phyloP scores from a whole-genome alignment of 2,113 vertebrate species.

The Sinosuthora webbiana region DNA sequence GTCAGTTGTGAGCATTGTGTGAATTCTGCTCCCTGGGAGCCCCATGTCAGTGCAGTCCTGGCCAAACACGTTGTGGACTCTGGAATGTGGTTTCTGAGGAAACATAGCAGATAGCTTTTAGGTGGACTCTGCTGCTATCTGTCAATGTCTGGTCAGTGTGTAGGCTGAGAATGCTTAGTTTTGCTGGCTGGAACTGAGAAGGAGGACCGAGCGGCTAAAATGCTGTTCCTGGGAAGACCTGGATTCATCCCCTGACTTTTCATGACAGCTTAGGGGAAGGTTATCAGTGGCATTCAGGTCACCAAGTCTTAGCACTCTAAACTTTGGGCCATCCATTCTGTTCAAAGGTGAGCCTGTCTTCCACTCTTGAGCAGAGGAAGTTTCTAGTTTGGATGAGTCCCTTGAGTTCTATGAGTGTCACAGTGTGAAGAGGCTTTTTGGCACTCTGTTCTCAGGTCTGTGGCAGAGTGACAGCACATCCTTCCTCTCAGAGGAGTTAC shows the following conservation, averaged over 20 bases:
- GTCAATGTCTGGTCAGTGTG: not conserved
- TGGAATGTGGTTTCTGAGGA: not conserved
- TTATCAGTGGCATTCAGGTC: not conserved
- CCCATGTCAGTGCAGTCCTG: not conserved
- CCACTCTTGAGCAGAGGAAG: not conserved
- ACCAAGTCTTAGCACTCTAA: not conserved
- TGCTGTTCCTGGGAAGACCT: not conserved
- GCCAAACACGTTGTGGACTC: fast-evolving
- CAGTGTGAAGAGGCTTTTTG: not conserved
- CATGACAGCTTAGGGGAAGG: not conserved
- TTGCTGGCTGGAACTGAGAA: not conserved
- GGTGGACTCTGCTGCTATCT: not conserved
- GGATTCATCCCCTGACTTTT: not conserved
- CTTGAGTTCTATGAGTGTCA: not conserved
- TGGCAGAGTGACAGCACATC: not conserved
- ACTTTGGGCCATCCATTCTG: not conserved
- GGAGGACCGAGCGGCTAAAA: not conserved
- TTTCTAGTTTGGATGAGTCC: not conserved
- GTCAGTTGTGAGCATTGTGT: not conserved
- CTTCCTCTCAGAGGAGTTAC: not conserved
- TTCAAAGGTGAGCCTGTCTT: not conserved
- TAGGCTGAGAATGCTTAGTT: not conserved
- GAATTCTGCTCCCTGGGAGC: not conserved
- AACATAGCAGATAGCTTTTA: not conserved
- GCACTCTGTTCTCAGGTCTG: not conserved